phyloP scores from a whole-genome alignment of 2,113 vertebrate species.

The Capreolus pygargus region DNA sequence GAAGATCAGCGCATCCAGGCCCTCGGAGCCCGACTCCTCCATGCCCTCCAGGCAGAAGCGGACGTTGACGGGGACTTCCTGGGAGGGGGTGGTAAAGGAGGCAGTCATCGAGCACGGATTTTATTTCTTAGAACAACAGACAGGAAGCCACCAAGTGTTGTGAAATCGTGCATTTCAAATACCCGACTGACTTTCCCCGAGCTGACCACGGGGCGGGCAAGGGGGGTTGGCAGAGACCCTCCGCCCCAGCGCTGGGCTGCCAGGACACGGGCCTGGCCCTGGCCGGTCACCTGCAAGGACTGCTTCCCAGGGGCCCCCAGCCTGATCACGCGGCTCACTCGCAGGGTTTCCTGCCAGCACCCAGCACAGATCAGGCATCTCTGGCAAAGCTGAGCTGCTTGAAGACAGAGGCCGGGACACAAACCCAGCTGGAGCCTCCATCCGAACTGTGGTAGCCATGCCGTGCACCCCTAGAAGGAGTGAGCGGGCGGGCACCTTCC shows the following conservation, averaged over 20 bases:
- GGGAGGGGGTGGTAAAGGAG: neutral
- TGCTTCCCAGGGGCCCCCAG: neutral
- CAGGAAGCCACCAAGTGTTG: neutral
- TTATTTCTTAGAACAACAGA: neutral
- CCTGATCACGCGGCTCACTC: fast-evolving
- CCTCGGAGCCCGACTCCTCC: slow-evolving; percentile 97
- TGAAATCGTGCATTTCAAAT: neutral
- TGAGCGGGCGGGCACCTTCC: neutral
- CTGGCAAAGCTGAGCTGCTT: neutral
- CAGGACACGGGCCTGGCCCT: too few relatives aligned
- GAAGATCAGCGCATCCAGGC: slow-evolving; percentile 92
- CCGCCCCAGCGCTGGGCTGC: neutral
- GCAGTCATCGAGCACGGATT: fast-evolving
- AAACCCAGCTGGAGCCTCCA: fast-evolving
- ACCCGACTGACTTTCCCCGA: neutral
- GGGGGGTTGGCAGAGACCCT: fast-evolving
- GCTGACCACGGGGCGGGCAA: fast-evolving
- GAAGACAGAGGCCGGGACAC: fast-evolving
- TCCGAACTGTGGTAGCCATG: fast-evolving
- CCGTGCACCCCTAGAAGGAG: neutral
- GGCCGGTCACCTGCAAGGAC: neutral
- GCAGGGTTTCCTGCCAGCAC: neutral
- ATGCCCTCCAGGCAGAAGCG: slow-evolving; percentile 98
- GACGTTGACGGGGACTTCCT: slow-evolving; percentile 96
- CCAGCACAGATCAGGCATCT: fast-evolving